A percentile compares a stretch with the other conserved stretches of the same genome.
phyloP scores from a whole-genome alignment of 2,113 vertebrate species.

The Callithrix jacchus region DNA sequence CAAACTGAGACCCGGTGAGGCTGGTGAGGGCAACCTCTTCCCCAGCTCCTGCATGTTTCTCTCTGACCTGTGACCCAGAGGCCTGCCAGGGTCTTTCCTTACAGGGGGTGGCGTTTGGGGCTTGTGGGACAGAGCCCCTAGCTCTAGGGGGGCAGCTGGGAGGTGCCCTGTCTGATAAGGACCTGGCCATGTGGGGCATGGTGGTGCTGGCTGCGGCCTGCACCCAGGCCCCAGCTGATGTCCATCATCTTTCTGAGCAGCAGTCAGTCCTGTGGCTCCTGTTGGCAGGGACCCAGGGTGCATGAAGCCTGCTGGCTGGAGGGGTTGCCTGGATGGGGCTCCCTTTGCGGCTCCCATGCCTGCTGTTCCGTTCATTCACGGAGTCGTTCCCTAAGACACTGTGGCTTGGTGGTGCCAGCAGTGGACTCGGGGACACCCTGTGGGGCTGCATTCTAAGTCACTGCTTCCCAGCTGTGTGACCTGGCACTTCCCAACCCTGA shows the following conservation, averaged over 20 bases:
- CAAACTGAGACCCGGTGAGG: background rate
- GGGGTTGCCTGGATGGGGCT: background rate
- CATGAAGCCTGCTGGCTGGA: background rate
- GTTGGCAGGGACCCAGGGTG: background rate
- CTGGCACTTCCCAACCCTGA: rapidly evolving
- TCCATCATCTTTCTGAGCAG: no score
- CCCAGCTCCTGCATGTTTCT: background rate
- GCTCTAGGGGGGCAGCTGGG: background rate
- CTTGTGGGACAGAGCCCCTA: background rate
- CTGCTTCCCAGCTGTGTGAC: background rate
- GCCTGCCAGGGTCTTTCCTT: background rate
- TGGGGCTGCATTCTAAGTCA: background rate
- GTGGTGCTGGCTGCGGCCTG: background rate
- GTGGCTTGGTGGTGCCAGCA: background rate
- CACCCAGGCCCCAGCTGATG: rapidly evolving
- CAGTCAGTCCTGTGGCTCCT: rapidly evolving
- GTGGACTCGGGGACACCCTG: background rate
- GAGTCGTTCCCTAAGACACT: background rate
- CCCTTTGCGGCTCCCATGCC: background rate
- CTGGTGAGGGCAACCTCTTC: background rate
- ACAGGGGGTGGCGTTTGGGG: background rate
- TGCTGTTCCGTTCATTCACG: rapidly evolving
- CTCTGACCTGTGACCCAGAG: background rate
- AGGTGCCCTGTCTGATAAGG: rapidly evolving
- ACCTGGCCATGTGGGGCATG: background rate